Conservation (phyloP, 2,113 vertebrate genomes). For the Malaclemys terrapin region DNA sequence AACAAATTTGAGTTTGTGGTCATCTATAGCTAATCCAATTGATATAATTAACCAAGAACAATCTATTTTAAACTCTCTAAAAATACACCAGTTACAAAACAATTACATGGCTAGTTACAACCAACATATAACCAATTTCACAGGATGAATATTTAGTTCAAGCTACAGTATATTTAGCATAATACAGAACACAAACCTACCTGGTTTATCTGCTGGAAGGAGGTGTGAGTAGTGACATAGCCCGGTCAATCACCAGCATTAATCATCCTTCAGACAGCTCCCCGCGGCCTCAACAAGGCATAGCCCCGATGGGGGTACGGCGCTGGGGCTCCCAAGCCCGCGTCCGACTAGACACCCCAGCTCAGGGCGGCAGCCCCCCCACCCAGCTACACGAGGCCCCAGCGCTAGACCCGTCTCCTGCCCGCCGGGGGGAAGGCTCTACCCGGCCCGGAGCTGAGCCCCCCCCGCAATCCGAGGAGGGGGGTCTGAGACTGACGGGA, state of each 20-base stretch:
- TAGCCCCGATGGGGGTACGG: rapidly evolving
- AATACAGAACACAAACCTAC: neutral
- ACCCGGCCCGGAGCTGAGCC: neutral
- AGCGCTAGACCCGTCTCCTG: neutral
- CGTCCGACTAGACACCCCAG: rapidly evolving
- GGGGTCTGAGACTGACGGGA: neutral
- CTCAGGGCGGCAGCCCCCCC: rapidly evolving
- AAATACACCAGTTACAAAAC: neutral
- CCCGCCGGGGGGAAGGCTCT: neutral
- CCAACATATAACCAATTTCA: neutral
- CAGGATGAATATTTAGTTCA: rapidly evolving
- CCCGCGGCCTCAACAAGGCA: too few species aligned
- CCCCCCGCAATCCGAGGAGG: neutral
- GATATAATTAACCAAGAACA: neutral
- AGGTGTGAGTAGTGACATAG: neutral
- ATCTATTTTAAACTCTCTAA: neutral
- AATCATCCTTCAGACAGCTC: neutral
- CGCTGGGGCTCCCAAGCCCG: rapidly evolving
- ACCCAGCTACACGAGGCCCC: neutral
- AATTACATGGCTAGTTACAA: neutral
- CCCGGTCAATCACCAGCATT: neutral
- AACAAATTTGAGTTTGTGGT: neutral
- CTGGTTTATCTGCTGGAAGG: neutral
- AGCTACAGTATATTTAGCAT: neutral
- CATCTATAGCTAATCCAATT: neutral